Evolutionary conservation across 2,888 invertebrate genomes (phyloP).

Genomic region (Ophonus ardosiacus): DNA sequence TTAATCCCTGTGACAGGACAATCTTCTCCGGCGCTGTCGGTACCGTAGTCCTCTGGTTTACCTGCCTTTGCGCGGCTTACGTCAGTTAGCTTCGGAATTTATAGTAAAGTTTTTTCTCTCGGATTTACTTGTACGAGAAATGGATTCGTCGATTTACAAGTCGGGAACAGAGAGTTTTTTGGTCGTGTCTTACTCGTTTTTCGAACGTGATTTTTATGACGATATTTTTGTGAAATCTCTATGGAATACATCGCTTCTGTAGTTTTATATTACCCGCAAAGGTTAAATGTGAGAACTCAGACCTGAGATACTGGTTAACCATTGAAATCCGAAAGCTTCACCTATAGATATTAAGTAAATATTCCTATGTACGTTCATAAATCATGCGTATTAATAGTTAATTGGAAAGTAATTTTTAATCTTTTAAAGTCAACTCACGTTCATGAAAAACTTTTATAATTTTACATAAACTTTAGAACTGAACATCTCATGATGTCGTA

Average conservation of each 20-base stretch:
- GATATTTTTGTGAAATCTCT: conserved; percentile 34
- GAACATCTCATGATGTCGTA: conserved; percentile 11
- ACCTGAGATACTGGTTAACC: not conserved
- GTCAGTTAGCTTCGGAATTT: conserved; percentile 44
- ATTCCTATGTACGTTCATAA: not conserved
- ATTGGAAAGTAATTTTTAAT: not conserved
- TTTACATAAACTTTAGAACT: conserved; percentile 25
- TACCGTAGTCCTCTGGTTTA: conserved; percentile 34
- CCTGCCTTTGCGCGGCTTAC: conserved; percentile 27
- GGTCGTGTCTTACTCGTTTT: conserved; percentile 22
- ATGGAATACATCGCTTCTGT: conserved; percentile 4
- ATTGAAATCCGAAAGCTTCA: conserved; percentile 28
- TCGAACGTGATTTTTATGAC: conserved; percentile 25
- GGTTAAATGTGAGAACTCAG: not conserved
- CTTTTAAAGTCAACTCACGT: conserved; percentile 17
- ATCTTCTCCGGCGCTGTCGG: conserved; percentile 32
- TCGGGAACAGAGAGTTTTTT: conserved; percentile 26
- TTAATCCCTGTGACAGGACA: conserved; percentile 38
- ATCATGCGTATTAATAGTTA: not conserved
- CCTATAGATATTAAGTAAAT: too few relatives aligned
- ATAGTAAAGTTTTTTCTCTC: conserved; percentile 39
- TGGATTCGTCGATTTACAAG: conserved; percentile 34
- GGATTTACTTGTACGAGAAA: conserved; percentile 35
- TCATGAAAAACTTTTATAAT: conserved; percentile 19
- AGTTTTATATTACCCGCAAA: not conserved